phyloP scores from a whole-genome alignment of 2,113 vertebrate species.

The Naja naja region DNA sequence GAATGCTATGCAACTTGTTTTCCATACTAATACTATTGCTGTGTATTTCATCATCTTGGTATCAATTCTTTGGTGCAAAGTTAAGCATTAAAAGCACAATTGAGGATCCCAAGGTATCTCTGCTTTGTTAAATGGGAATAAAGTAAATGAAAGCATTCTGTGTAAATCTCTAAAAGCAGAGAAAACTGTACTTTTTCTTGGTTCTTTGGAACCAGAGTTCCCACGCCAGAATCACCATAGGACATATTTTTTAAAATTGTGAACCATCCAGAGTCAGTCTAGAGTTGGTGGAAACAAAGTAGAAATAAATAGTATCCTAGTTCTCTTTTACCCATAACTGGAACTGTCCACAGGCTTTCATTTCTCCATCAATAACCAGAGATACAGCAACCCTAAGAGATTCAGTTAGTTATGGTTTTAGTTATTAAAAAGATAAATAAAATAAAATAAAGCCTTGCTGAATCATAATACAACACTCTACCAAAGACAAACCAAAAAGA shows the following conservation, averaged over 20 bases:
- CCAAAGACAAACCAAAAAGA: neutral
- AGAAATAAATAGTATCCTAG: neutral
- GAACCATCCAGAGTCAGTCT: neutral
- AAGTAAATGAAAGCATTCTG: neutral
- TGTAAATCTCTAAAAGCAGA: neutral
- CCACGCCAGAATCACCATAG: neutral
- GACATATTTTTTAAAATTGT: neutral
- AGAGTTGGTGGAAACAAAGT: neutral
- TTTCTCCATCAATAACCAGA: neutral
- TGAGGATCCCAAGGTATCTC: neutral
- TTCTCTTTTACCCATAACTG: neutral
- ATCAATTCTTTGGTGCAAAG: neutral
- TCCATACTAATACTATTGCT: neutral
- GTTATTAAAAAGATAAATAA: neutral
- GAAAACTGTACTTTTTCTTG: neutral
- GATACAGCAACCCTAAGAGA: neutral
- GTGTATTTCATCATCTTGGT: conserved; percentile 19
- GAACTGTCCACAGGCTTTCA: neutral
- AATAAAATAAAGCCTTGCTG: neutral
- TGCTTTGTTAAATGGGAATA: neutral
- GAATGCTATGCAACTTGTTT: neutral
- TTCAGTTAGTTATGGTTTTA: neutral
- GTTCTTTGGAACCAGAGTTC: too few relatives aligned
- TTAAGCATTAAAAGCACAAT: neutral
- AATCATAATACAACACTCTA: neutral